These are phyloP conservation scores for Cerceris rybyensis DNA, from an alignment of 2,888 invertebrate species.

Conservation along the genomic window DNA sequence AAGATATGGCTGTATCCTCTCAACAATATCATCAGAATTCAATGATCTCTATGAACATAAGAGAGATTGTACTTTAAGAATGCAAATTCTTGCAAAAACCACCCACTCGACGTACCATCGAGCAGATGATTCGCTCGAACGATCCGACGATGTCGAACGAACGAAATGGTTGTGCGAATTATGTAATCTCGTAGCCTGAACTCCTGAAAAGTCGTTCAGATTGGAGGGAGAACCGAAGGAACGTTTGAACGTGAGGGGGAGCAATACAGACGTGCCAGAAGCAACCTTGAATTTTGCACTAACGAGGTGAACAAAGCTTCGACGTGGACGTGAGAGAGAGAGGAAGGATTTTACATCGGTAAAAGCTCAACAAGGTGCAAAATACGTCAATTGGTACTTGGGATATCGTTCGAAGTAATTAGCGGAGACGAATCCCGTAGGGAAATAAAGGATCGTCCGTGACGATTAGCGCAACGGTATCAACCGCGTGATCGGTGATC, in stretches of 20 bases:
- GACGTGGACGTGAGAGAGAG: constrained; percentile 9
- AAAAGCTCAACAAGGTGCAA: constrained; percentile 65
- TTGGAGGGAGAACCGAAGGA: not conserved
- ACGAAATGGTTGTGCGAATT: too few species aligned
- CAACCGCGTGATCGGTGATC: constrained; percentile 48
- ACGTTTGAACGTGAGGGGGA: constrained; percentile 2
- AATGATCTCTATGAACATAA: too few species aligned
- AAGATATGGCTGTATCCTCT: too few species aligned
- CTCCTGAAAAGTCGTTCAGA: not conserved
- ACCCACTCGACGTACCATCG: too few species aligned
- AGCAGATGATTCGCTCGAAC: too few species aligned
- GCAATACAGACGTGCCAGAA: constrained; percentile 2
- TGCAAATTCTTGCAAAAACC: too few species aligned
- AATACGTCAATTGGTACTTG: constrained; percentile 58
- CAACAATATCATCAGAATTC: too few species aligned
- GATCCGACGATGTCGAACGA: too few species aligned
- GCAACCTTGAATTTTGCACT: constrained; percentile 36
- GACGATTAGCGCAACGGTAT: constrained; percentile 40
- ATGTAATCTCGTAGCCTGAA: too few species aligned
- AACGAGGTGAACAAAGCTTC: constrained; percentile 55
- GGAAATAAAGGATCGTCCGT: constrained; percentile 59
- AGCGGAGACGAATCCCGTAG: constrained; percentile 36
- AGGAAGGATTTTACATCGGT: constrained; percentile 8
- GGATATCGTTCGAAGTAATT: constrained; percentile 53
- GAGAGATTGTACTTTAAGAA: too few species aligned